These are phyloP conservation scores for Tympanuchus pallidicinctus DNA, from an alignment of 2,113 vertebrate genomes.

Conservation along the genomic window DNA sequence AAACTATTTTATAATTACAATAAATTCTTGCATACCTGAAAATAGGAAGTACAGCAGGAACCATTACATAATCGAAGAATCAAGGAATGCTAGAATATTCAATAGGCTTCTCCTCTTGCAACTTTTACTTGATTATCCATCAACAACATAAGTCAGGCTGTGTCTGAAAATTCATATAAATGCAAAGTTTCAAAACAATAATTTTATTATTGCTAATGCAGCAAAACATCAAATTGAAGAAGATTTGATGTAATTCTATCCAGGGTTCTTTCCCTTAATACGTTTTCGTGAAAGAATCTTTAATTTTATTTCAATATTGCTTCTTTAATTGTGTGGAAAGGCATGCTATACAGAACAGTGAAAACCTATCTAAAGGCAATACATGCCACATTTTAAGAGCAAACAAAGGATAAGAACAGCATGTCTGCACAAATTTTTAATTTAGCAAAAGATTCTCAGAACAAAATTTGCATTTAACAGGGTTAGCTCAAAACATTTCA, in stretches of 20 bases:
- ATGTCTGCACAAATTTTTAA: neutral
- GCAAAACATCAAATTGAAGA: neutral
- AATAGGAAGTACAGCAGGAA: neutral
- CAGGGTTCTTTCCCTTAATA: neutral
- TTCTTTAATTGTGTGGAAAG: neutral
- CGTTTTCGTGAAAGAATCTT: neutral
- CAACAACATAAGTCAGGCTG: neutral
- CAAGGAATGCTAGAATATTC: neutral
- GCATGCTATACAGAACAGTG: neutral
- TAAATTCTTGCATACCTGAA: neutral
- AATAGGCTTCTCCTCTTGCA: neutral
- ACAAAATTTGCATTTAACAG: neutral
- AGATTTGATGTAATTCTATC: neutral
- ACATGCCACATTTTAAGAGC: neutral
- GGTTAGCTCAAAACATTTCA: neutral
- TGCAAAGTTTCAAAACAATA: neutral
- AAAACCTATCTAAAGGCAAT: neutral
- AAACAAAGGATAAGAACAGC: neutral
- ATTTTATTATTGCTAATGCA: neutral
- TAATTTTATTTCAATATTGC: neutral
- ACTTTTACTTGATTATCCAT: neutral
- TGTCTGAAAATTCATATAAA: neutral
- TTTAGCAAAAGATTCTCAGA: neutral
- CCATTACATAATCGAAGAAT: neutral
- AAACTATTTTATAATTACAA: neutral